These are phyloP conservation scores for Andrena flavipes DNA, from an alignment of 2,888 invertebrate species.

Conservation along the genomic window DNA sequence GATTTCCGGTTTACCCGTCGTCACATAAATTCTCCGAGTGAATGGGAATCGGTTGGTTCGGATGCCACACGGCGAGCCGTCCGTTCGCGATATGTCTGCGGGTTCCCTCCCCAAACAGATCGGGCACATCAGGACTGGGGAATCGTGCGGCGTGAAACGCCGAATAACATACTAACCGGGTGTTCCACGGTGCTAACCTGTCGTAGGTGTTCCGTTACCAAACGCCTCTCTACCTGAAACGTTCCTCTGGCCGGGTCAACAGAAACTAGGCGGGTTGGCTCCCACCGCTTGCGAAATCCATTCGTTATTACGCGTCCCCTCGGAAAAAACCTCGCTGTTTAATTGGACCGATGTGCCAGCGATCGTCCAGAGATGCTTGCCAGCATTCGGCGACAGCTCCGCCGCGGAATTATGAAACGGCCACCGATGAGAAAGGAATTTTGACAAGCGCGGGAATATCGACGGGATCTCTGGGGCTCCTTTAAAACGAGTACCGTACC, in stretches of 20 bases:
- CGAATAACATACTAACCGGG: conserved; percentile 76
- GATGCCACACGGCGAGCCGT: conserved; percentile 69
- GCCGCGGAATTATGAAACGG: conserved; percentile 11
- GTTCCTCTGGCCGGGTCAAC: neutral
- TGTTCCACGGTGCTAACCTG: conserved; percentile 60
- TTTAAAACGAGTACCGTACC: conserved; percentile 60
- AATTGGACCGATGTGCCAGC: conserved; percentile 21
- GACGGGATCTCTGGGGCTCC: conserved; percentile 40
- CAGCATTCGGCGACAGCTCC: neutral
- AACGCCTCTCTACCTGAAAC: conserved; percentile 13
- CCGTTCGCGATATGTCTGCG: conserved; percentile 65
- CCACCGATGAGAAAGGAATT: conserved; percentile 44
- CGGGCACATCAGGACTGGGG: conserved; percentile 65
- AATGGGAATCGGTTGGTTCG: conserved; percentile 75
- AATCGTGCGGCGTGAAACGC: conserved; percentile 73
- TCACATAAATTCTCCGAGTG: conserved; percentile 75
- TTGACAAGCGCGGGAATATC: conserved; percentile 56
- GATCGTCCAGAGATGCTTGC: neutral
- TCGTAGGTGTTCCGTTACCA: conserved; percentile 56
- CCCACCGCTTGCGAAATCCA: conserved; percentile 6
- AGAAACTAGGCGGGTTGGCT: neutral
- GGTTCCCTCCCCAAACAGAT: conserved; percentile 67
- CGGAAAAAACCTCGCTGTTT: conserved; percentile 5
- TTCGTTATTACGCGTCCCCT: neutral
- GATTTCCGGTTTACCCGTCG: conserved; percentile 78